Conservation (phyloP, 2,797 vertebrate genomes). For the Buceros bicornis region DNA sequence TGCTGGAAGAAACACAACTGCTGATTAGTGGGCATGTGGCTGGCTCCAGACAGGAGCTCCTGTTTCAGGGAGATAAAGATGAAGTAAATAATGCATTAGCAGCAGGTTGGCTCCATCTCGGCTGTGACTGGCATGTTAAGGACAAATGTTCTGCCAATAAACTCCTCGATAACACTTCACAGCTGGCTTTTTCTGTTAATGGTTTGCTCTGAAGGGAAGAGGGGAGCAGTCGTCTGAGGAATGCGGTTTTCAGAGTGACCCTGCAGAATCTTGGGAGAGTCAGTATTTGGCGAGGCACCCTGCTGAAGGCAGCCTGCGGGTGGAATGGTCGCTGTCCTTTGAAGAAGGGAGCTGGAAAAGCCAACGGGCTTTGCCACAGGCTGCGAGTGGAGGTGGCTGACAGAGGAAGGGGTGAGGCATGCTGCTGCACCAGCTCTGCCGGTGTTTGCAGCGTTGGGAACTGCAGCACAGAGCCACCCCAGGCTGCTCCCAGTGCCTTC, state of each 20-base stretch:
- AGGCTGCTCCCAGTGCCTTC: not conserved
- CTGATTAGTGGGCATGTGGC: slow-evolving; percentile 34
- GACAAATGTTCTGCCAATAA: not conserved
- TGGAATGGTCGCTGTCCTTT: not conserved
- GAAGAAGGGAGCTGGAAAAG: not conserved
- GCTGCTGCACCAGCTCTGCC: slow-evolving; percentile 21
- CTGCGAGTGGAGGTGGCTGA: not conserved
- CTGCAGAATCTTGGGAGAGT: not conserved
- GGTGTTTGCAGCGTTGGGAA: not conserved
- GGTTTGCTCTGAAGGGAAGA: not conserved
- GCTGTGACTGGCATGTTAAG: slow-evolving; percentile 22
- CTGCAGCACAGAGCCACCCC: not conserved
- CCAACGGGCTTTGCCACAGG: not conserved
- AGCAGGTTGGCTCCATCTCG: slow-evolving; percentile 49
- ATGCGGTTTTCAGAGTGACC: slow-evolving; percentile 23
- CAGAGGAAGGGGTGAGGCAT: not conserved
- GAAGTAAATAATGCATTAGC: slow-evolving; percentile 40
- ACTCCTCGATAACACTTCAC: slow-evolving; percentile 32
- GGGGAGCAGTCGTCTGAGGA: slow-evolving; percentile 6
- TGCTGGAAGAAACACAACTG: slow-evolving; percentile 16
- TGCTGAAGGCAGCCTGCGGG: too few relatives aligned
- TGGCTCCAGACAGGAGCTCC: slow-evolving; percentile 41
- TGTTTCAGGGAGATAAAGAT: slow-evolving; percentile 51
- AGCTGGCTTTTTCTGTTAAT: slow-evolving; percentile 21
- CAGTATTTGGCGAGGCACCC: not conserved